Conservation (phyloP, 2,113 vertebrate genomes). For the Pomatorhinus ruficollis region DNA sequence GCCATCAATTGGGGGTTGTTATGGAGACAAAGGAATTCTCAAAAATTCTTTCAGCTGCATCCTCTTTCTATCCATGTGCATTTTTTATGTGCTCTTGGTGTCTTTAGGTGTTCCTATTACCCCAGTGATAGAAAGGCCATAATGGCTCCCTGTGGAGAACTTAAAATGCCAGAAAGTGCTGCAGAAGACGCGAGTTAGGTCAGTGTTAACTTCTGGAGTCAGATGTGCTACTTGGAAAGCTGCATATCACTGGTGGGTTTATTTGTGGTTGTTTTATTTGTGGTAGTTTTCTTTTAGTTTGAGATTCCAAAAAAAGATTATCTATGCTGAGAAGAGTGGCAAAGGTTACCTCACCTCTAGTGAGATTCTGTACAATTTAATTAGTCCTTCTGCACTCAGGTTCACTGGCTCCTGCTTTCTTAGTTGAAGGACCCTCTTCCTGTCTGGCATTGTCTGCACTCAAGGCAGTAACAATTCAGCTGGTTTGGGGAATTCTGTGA, state of each 20-base stretch:
- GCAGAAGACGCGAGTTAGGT: neutral
- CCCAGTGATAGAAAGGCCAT: neutral
- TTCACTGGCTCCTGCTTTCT: neutral
- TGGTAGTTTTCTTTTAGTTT: neutral
- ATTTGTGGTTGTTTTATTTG: neutral
- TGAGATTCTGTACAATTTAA: neutral
- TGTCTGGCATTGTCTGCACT: neutral
- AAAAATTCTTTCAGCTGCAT: neutral
- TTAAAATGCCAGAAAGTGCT: neutral
- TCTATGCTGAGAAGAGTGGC: neutral
- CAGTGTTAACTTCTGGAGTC: neutral
- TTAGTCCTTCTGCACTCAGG: neutral
- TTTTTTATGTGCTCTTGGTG: neutral
- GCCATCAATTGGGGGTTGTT: neutral
- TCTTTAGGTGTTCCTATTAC: neutral
- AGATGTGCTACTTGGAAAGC: neutral
- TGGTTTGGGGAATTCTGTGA: neutral
- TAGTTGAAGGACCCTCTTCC: neutral
- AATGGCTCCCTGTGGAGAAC: neutral
- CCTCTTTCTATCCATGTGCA: neutral
- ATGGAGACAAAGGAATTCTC: neutral
- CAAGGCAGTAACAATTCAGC: neutral
- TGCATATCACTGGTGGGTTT: neutral
- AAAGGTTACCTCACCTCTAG: neutral
- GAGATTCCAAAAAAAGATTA: neutral